Conservation (phyloP, 2,113 vertebrate genomes). For the Aphelocoma coerulescens region DNA sequence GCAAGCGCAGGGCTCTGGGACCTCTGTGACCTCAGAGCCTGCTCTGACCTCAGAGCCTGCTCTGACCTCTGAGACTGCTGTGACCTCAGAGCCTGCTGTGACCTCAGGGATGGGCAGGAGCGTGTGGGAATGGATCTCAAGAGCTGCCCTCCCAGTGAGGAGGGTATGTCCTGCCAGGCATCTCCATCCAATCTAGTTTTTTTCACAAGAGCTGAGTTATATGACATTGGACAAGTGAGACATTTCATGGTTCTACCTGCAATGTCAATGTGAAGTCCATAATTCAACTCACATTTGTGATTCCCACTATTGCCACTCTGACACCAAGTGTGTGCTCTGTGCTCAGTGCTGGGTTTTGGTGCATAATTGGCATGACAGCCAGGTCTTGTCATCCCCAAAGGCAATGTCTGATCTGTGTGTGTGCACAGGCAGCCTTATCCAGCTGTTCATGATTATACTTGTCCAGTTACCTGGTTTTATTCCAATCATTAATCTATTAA, state of each 20-base stretch:
- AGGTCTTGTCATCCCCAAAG: background rate
- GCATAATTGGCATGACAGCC: fast-evolving
- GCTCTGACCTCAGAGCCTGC: too few relatives aligned
- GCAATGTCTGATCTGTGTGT: background rate
- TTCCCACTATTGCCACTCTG: fast-evolving
- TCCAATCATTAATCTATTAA: background rate
- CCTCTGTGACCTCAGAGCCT: background rate
- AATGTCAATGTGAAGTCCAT: background rate
- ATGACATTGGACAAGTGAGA: background rate
- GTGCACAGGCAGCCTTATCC: background rate
- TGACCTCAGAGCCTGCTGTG: background rate
- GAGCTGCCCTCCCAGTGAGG: too few relatives aligned
- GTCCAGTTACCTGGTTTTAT: background rate
- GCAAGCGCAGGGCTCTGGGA: too few relatives aligned
- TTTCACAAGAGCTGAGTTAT: background rate
- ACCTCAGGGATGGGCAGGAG: background rate
- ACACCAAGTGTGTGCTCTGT: fast-evolving
- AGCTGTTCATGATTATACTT: background rate
- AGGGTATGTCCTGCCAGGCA: background rate
- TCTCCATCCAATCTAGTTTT: background rate
- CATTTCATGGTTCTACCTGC: background rate
- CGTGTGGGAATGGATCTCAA: too few relatives aligned
- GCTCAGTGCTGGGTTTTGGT: background rate
- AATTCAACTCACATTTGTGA: background rate
- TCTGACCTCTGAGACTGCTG: background rate